These are phyloP conservation scores for Sus scrofa DNA, from an alignment of 2,113 vertebrate species.

Conservation along the genomic window DNA sequence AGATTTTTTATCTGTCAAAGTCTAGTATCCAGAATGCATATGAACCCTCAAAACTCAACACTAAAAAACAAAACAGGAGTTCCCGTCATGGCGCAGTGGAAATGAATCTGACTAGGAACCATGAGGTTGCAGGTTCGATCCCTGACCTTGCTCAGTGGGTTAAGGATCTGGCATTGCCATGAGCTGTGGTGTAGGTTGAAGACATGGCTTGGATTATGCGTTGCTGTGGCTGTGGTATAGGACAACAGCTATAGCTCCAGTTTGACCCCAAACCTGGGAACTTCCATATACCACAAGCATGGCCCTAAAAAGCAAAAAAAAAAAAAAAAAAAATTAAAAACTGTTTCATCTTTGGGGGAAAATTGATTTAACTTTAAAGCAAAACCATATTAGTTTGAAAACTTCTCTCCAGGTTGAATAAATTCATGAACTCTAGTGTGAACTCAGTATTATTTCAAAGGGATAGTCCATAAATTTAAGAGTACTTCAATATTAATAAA, in stretches of 20 bases:
- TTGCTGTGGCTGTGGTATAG: no score
- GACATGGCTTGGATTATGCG: no score
- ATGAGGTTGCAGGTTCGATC: no score
- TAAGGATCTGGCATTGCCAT: no score
- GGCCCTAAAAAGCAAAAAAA: no score
- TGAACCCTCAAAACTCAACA: neutral
- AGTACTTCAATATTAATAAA: neutral
- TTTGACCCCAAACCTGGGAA: no score
- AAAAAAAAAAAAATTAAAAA: neutral
- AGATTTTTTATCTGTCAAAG: neutral
- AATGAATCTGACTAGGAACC: no score
- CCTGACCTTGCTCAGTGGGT: no score
- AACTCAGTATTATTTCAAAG: neutral
- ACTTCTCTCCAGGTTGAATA: neutral
- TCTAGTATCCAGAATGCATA: neutral
- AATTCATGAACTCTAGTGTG: neutral
- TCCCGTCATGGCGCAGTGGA: no score
- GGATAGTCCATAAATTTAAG: neutral
- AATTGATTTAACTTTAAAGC: neutral
- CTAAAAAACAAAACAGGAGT: neutral
- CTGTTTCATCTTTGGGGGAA: neutral
- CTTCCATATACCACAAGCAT: no score
- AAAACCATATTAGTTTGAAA: neutral
- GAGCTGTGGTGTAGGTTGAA: no score
- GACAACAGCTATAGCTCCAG: no score